Base-by-base conservation (phyloP, 2,113 vertebrate species). In the Mesembrinibis cayennensis region DNA sequence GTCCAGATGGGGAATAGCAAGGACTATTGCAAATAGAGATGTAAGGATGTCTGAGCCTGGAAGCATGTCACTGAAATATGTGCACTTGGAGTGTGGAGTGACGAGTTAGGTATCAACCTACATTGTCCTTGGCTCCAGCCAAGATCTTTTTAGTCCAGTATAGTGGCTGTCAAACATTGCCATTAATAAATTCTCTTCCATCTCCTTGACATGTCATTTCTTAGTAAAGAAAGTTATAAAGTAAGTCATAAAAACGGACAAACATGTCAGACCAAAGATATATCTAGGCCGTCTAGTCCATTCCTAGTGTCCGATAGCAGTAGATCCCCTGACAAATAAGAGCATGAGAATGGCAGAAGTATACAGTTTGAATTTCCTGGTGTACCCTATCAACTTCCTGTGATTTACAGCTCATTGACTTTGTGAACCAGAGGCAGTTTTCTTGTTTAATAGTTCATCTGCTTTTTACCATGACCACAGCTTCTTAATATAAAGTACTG, bases 401-500 rank as follows among this genome's bases (percentile, higher is more conserved):
- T 55, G 11, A 89, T 89, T 89, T 92, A 45, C 55, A 71, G 42
- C 20, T 87, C 55, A 83, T 16, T 73, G 72, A 50, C 65, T 73
- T 83, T 44, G 22, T 78, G 67, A 95, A 65, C 15, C 19, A 66
- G 55, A 62, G 29, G 55, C 42, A 81, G 15, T 62, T 78, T 78
- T 89, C 55, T 47, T 70, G 19, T 62, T 94, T 84, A 81, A 59
- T 74, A 89, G 59, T 25, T 90, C 32, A 47, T 86, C 77, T 97
- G 62, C 49, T 63, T 89, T 95, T 74, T 78, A 36, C 42, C 58
- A 27, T 8, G 42, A 66, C 16, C 56, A 61, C 53, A 94, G 76
- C 77, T 97, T 96, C 90, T 87, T 93, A 82, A 93, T 96, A 66
- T 65, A 87, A 89, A 66, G 47, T 90, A 70, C 61, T 52, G 20